Conservation (phyloP, 2,797 vertebrate species). For the Gobionotothen gibberifrons region DNA sequence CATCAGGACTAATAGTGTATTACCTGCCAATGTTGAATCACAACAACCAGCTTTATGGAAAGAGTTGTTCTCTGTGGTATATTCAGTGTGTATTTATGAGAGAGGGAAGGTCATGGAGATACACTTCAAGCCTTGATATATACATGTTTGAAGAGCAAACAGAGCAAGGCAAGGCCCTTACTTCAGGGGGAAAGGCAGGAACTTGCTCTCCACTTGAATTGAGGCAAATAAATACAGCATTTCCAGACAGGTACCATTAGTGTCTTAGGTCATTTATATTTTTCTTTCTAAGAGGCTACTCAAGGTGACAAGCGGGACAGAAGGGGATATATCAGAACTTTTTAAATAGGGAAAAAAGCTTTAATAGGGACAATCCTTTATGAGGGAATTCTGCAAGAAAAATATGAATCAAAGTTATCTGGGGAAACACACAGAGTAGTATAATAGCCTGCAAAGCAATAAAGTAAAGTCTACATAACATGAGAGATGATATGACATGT, state of each 20-base stretch:
- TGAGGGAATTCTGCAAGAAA: not conserved
- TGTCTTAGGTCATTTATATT: slow-evolving; percentile 1
- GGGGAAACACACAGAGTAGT: not conserved
- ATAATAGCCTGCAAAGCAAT: not conserved
- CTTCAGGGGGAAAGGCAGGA: not conserved
- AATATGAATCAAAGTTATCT: not conserved
- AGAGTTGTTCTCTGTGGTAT: slow-evolving; percentile 12
- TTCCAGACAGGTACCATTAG: not conserved
- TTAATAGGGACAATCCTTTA: not conserved
- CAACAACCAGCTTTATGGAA: slow-evolving; percentile 13
- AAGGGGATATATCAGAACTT: slow-evolving; percentile 1
- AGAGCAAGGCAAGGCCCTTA: slow-evolving; percentile 3
- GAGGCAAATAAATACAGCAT: slow-evolving; percentile 24
- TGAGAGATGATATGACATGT: not conserved
- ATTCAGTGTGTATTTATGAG: slow-evolving; percentile 32
- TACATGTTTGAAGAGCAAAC: slow-evolving; percentile 48
- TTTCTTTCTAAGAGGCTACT: not conserved
- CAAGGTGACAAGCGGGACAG: slow-evolving; percentile 1
- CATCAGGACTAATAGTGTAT: slow-evolving; percentile 32
- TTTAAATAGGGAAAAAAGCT: not conserved
- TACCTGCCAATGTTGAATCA: slow-evolving; percentile 25
- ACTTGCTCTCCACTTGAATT: slow-evolving; percentile 18
- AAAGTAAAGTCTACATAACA: not conserved
- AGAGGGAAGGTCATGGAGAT: slow-evolving; percentile 27
- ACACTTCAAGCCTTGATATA: slow-evolving; percentile 14